Evolutionary conservation across 2,797 vertebrate species (phyloP).

Genomic region (Chaetodon trifasciatus): DNA sequence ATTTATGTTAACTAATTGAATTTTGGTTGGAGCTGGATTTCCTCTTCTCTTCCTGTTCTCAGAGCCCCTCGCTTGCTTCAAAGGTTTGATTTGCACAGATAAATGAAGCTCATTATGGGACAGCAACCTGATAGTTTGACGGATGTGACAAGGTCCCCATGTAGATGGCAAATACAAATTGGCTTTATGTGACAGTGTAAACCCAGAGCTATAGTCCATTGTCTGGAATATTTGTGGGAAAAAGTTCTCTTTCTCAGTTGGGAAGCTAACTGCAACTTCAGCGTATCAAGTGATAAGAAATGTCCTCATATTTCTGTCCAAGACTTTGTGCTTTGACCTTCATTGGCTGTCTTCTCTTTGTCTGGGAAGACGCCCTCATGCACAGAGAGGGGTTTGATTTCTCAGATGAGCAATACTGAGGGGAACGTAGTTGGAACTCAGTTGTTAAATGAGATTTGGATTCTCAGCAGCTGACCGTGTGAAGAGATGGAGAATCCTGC

Average conservation of each 20-base stretch:
- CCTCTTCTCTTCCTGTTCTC: background rate
- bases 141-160: background rate
- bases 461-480: no score
- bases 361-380: background rate
- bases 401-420: slow-evolving; percentile 24
- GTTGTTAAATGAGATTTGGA: no score
- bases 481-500: no score
- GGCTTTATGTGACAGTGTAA: background rate
- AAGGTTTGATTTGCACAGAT: slow-evolving; percentile 7
- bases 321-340: background rate
- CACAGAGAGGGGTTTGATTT: slow-evolving; percentile 33
- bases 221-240: background rate
- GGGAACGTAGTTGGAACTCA: background rate
- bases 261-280: background rate
- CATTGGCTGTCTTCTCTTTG: no score
- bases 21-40: slow-evolving; percentile 1
- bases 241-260: background rate
- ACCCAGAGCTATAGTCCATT: background rate
- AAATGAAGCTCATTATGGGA: slow-evolving; percentile 12
- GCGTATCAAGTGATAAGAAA: background rate
- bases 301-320: background rate
- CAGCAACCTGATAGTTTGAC: slow-evolving; percentile 5
- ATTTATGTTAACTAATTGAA: background rate
- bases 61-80: background rate
- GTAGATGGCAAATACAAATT: background rate